These are phyloP conservation scores for Pyrocoelia pectoralis DNA, from an alignment of 2,888 invertebrate genomes.

Conservation along the genomic window DNA sequence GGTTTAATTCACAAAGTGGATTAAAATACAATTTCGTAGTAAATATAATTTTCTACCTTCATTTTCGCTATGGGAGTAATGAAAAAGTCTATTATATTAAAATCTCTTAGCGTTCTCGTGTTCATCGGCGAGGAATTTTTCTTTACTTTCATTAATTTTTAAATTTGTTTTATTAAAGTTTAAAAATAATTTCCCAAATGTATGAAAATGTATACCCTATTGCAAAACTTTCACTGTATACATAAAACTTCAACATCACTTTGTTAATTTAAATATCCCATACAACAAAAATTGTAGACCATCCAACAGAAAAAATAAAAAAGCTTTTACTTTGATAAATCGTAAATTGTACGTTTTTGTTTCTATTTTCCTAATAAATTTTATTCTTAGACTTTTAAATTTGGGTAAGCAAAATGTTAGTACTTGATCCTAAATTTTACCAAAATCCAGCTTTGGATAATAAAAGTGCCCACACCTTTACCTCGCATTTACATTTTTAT, in stretches of 20 bases:
- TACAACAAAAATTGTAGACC: no score
- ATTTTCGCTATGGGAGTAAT: slow-evolving; percentile 18
- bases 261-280: neutral
- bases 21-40: slow-evolving; percentile 28
- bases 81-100: slow-evolving; percentile 25
- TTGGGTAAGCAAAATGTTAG: neutral
- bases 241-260: neutral
- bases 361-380: neutral
- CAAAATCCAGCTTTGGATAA: neutral
- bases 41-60: slow-evolving; percentile 28
- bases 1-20: slow-evolving; percentile 27
- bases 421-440: neutral
- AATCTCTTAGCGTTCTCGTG: slow-evolving; percentile 11
- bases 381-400: neutral
- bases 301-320: neutral
- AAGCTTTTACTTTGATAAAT: neutral
- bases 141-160: slow-evolving; percentile 3
- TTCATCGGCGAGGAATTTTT: neutral
- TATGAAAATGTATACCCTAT: neutral
- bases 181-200: slow-evolving; percentile 8
- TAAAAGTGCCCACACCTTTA: slow-evolving; percentile 1
- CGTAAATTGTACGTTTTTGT: neutral
- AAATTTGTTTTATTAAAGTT: slow-evolving; percentile 13
- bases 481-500: slow-evolving; percentile 4
- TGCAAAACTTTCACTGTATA: neutral